These are phyloP conservation scores for Cydia fagiglandana DNA, from an alignment of 1,140 invertebrate species.

Conservation along the genomic window DNA sequence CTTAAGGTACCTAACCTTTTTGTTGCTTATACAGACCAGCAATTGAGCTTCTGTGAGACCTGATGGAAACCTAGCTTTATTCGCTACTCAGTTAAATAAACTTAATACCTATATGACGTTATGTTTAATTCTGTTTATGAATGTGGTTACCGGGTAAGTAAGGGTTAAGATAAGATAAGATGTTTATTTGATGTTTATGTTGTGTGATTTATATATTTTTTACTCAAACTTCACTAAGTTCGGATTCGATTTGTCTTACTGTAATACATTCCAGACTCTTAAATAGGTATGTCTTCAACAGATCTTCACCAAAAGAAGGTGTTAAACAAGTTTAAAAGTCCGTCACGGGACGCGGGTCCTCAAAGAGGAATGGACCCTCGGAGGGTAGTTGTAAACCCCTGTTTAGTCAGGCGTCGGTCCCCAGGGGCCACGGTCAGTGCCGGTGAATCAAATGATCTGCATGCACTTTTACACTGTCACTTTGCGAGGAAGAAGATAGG, in stretches of 20 bases:
- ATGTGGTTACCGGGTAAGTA: no score
- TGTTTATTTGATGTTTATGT: no score
- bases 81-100: no score
- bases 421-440: not conserved
- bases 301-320: slow-evolving; percentile 2
- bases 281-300: not conserved
- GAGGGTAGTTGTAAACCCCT: slow-evolving; percentile 8
- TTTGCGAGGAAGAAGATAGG: not conserved
- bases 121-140: no score
- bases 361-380: slow-evolving; percentile 10
- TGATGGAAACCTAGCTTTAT: no score
- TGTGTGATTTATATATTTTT: no score
- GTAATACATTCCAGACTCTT: not conserved
- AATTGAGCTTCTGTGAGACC: no score
- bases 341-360: not conserved
- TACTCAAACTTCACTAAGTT: not conserved
- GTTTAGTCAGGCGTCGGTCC: slow-evolving; percentile 11
- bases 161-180: no score
- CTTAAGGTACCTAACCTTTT: no score
- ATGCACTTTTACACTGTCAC: not conserved
- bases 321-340: slow-evolving; percentile 19
- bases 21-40: no score
- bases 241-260: not conserved
- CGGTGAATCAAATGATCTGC: slow-evolving; percentile 16
- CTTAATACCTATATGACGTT: no score